These are phyloP conservation scores for Bettongia penicillata DNA, from an alignment of 2,113 vertebrate species.

Conservation along the genomic window DNA sequence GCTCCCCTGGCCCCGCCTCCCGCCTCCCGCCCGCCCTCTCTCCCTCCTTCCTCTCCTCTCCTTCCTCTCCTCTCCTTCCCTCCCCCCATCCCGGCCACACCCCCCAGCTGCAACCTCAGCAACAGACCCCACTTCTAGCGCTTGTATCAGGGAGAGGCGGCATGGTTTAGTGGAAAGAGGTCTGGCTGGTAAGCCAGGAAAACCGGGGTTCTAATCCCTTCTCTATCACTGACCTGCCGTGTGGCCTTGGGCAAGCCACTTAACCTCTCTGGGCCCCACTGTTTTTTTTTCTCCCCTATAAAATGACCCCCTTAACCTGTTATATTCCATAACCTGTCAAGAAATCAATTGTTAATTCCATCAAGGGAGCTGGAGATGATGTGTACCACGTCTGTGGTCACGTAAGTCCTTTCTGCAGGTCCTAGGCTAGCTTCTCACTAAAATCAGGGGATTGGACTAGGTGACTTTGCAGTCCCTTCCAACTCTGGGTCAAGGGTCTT, in stretches of 20 bases:
- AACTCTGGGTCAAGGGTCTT: background rate
- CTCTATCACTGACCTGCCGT: background rate
- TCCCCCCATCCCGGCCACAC: accelerated
- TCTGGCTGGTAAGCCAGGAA: background rate
- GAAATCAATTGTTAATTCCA: background rate
- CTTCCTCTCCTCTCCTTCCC: background rate
- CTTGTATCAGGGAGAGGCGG: background rate
- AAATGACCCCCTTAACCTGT: too few relatives aligned
- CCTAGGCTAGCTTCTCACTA: too few relatives aligned
- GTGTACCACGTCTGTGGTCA: background rate
- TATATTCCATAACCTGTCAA: background rate
- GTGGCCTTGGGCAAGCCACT: background rate
- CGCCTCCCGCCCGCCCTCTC: background rate
- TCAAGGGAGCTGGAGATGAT: background rate
- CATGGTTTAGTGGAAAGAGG: background rate
- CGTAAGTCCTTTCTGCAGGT: too few relatives aligned
- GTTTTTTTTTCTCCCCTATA: background rate
- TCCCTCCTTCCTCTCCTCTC: accelerated
- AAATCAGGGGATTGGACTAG: too few relatives aligned
- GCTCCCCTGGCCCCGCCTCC: background rate
- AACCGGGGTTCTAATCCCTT: background rate
- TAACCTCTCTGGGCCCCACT: background rate
- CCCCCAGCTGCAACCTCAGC: accelerated
- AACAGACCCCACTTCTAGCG: background rate
- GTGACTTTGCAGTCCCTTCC: background rate